These are phyloP conservation scores for Erannis defoliaria DNA, from an alignment of 2,888 invertebrate genomes.

Conservation along the genomic window DNA sequence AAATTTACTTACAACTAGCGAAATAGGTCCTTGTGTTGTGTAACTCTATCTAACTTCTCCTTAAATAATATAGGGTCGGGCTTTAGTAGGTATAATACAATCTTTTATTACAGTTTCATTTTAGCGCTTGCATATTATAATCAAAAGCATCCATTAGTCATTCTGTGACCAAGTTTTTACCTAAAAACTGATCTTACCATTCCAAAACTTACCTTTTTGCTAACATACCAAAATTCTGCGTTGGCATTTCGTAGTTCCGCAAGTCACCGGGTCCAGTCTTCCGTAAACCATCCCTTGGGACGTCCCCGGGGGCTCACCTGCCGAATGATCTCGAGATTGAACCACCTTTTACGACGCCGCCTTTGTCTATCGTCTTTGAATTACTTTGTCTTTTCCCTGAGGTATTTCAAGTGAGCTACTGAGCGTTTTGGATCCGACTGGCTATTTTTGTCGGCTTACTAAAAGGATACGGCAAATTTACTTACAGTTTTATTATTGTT, in stretches of 20 bases:
- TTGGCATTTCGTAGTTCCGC: conserved; percentile 49
- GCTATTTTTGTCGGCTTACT: conserved; percentile 11
- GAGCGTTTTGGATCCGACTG: conserved; percentile 12
- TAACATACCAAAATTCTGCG: conserved; percentile 4
- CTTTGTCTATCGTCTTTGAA: conserved; percentile 61
- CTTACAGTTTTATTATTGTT: too few relatives aligned
- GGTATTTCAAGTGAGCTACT: conserved; percentile 27
- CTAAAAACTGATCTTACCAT: background rate
- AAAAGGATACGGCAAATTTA: too few relatives aligned
- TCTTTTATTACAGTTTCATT: too few relatives aligned
- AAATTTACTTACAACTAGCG: too few relatives aligned
- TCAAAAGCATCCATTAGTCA: too few relatives aligned
- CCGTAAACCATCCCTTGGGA: conserved; percentile 68
- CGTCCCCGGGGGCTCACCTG: conserved; percentile 69
- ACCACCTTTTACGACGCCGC: conserved; percentile 73
- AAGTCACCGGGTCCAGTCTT: conserved; percentile 69
- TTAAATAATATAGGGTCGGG: too few relatives aligned
- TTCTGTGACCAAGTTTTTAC: background rate
- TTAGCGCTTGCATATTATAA: too few relatives aligned
- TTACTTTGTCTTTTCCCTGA: conserved; percentile 36
- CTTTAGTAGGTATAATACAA: too few relatives aligned
- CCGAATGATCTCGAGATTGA: conserved; percentile 64
- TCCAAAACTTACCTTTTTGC: background rate
- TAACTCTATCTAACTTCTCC: too few relatives aligned
- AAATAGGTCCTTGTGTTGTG: too few relatives aligned